phyloP scores from a whole-genome alignment of 2,113 vertebrate species.

The Epinephelus moara region DNA sequence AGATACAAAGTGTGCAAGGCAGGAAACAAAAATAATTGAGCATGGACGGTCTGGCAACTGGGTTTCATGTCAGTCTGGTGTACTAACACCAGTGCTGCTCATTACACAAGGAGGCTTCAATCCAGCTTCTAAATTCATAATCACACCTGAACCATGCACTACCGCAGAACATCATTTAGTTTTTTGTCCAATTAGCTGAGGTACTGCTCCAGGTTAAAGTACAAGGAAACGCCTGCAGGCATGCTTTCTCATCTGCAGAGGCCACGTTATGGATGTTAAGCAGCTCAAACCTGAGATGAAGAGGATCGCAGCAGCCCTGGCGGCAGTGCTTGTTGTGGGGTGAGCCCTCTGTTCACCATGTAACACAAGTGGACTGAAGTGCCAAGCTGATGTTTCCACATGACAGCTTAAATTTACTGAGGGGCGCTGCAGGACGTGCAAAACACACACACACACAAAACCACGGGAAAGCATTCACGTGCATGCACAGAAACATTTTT shows the following conservation, averaged over 20 bases:
- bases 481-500: constrained; percentile 15
- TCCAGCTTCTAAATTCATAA: constrained; percentile 8
- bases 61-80: not conserved
- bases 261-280: constrained; percentile 44
- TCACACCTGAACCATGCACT: not conserved
- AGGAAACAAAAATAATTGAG: constrained; percentile 9
- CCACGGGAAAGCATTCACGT: constrained; percentile 7
- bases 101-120: not conserved
- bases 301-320: constrained; percentile 29
- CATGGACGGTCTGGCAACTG: not conserved
- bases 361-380: constrained; percentile 79
- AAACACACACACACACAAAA: constrained; percentile 23
- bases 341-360: constrained; percentile 72
- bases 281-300: constrained; percentile 39
- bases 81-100: not conserved
- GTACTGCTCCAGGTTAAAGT: not conserved
- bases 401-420: constrained; percentile 75
- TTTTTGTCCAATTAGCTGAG: constrained; percentile 48
- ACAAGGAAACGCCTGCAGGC: constrained; percentile 16
- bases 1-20: not conserved
- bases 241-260: constrained; percentile 33
- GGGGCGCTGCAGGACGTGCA: constrained; percentile 42
- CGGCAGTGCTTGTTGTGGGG: constrained; percentile 45
- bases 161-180: not conserved
- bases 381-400: constrained; percentile 78